phyloP scores from a whole-genome alignment of 2,113 vertebrate genomes.

The Irena cyanogastra region DNA sequence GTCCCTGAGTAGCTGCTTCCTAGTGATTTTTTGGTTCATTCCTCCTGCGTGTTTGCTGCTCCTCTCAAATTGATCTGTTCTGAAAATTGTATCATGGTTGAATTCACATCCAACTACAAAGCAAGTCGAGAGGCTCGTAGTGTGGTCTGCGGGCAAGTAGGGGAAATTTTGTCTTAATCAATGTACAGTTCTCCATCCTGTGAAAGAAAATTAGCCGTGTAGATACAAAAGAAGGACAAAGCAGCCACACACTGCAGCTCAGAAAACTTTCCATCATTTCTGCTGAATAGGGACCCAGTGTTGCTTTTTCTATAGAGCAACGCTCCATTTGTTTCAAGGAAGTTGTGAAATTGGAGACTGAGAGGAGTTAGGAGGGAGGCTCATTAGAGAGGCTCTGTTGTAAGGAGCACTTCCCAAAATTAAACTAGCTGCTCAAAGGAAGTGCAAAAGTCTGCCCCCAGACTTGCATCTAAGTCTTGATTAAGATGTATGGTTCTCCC shows the following conservation, averaged over 20 bases:
- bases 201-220: conserved; percentile 32
- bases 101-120: conserved; percentile 44
- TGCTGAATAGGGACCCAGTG: conserved; percentile 31
- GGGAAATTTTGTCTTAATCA: conserved; percentile 50
- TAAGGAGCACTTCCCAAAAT: conserved; percentile 29
- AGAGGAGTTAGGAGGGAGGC: conserved; percentile 3
- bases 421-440: conserved; percentile 10
- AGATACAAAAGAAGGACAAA: conserved; percentile 48
- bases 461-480: background rate
- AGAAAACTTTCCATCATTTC: conserved; percentile 48
- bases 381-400: conserved; percentile 15
- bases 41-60: background rate
- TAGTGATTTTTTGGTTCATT: background rate
- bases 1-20: background rate
- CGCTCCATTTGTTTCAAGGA: conserved; percentile 49
- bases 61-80: conserved; percentile 14
- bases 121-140: background rate
- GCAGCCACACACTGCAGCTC: conserved; percentile 27
- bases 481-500: conserved; percentile 18
- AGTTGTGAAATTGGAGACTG: conserved; percentile 39
- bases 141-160: conserved; percentile 5
- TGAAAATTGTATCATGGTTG: conserved; percentile 53
- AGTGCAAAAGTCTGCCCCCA: conserved; percentile 33
- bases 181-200: conserved; percentile 33
- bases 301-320: conserved; percentile 49